These are phyloP conservation scores for Drosophila aldrichi DNA, from an alignment of 2,888 invertebrate genomes.

Conservation along the genomic window DNA sequence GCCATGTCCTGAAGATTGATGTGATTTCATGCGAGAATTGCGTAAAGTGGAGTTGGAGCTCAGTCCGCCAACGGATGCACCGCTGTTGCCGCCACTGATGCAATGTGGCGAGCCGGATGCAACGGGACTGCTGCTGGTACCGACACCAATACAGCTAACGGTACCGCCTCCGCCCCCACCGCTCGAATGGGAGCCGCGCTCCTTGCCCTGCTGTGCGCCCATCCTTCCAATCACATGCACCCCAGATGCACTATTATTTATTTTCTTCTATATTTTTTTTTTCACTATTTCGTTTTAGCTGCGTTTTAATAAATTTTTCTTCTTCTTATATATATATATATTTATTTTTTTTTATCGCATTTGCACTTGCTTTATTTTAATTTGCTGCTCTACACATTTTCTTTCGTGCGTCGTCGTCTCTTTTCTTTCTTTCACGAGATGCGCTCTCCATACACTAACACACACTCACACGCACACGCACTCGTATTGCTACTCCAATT, in stretches of 20 bases:
- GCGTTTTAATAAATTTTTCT: slow-evolving; percentile 31
- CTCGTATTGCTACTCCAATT: slow-evolving; percentile 69
- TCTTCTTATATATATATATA: slow-evolving; percentile 23
- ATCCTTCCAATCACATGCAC: slow-evolving; percentile 85
- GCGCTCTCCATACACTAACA: slow-evolving; percentile 53
- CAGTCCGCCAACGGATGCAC: slow-evolving; percentile 63
- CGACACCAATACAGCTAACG: slow-evolving; percentile 87
- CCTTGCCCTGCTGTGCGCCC: slow-evolving; percentile 98
- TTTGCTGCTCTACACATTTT: slow-evolving; percentile 65
- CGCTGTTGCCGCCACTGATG: slow-evolving; percentile 77
- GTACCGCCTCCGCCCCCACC: slow-evolving; percentile 80
- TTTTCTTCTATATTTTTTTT: slow-evolving; percentile 8
- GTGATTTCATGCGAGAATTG: slow-evolving; percentile 89
- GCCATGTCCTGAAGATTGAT: slow-evolving; percentile 64
- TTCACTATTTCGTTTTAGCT: slow-evolving; percentile 45
- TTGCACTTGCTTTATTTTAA: slow-evolving; percentile 61
- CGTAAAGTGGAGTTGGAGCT: slow-evolving; percentile 88
- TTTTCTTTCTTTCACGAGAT: slow-evolving; percentile 64
- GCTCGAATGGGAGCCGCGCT: slow-evolving; percentile 88
- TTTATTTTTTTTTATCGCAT: slow-evolving; percentile 41
- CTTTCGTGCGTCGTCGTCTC: slow-evolving; percentile 57
- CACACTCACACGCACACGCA: slow-evolving; percentile 13
- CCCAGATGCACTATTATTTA: slow-evolving; percentile 32
- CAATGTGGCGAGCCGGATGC: slow-evolving; percentile 80
- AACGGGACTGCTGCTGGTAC: slow-evolving; percentile 80